These are phyloP conservation scores for Molanna angustata DNA, from an alignment of 2,888 invertebrate species.

Conservation along the genomic window DNA sequence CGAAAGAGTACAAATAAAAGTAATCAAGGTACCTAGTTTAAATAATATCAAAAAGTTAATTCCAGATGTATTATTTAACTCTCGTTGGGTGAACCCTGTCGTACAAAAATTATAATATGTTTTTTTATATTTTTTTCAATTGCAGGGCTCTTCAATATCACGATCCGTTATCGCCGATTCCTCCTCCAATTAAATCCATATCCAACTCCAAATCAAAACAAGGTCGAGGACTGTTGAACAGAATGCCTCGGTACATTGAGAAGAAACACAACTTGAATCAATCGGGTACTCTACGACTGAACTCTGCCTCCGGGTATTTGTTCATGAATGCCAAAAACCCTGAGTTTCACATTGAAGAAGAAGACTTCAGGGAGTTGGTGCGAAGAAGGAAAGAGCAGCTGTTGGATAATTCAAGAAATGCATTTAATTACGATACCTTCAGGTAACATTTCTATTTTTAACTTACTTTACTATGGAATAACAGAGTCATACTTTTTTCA, in stretches of 20 bases:
- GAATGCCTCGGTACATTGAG: conserved; percentile 49
- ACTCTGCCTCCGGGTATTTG: conserved; percentile 52
- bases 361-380: conserved; percentile 51
- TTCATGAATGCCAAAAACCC: conserved; percentile 53
- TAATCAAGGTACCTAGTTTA: too few species aligned
- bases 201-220: conserved; percentile 43
- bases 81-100: too few species aligned
- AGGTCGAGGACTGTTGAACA: conserved; percentile 17
- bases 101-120: too few species aligned
- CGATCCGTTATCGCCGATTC: conserved; percentile 50
- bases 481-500: too few species aligned
- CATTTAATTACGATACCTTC: conserved; percentile 38
- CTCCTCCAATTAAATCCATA: conserved; percentile 46
- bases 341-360: conserved; percentile 51
- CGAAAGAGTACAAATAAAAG: too few species aligned
- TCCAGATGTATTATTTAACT: too few species aligned
- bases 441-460: conserved; percentile 22
- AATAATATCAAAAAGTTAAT: too few species aligned
- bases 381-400: conserved; percentile 49
- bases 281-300: conserved; percentile 48
- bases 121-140: background rate
- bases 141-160: conserved; percentile 40
- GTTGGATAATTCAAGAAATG: conserved; percentile 40
- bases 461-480: too few species aligned
- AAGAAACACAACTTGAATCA: conserved; percentile 45